A percentile compares a stretch with the other conserved stretches of the same genome.
Evolutionary conservation across 2,797 vertebrate genomes (phyloP).

Genomic region (Orientallactaga sibirica): DNA sequence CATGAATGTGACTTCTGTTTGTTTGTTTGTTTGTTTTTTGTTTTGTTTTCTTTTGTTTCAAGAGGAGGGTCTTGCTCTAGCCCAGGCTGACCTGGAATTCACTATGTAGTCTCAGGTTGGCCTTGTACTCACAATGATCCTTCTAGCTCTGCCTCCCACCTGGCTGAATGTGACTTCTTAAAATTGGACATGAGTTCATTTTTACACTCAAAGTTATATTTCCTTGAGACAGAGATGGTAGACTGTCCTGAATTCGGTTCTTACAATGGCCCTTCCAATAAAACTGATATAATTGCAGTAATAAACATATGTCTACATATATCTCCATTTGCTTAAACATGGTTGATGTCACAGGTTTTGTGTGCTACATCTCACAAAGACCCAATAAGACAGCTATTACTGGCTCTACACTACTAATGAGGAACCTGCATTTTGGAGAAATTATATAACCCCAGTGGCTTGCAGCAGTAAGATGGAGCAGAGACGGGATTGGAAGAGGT

Average conservation of each 20-base stretch:
- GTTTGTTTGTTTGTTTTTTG: too few relatives aligned
- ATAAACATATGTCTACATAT: neutral
- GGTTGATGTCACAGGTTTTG: neutral
- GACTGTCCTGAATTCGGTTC: neutral
- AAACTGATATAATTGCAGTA: neutral
- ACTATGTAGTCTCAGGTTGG: too few relatives aligned
- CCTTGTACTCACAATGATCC: too few relatives aligned
- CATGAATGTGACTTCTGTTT: neutral
- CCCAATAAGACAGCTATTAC: neutral
- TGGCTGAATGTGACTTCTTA: neutral
- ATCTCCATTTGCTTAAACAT: neutral
- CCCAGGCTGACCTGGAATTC: too few relatives aligned
- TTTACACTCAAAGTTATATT: constrained; percentile 9
- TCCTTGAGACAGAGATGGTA: neutral
- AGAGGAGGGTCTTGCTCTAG: too few relatives aligned
- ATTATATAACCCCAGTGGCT: neutral
- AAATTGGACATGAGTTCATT: constrained; percentile 52
- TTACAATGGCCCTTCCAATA: neutral
- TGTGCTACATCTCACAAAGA: neutral
- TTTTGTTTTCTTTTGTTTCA: too few relatives aligned
- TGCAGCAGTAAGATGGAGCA: neutral
- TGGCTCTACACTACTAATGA: neutral
- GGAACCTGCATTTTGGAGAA: constrained; percentile 28
- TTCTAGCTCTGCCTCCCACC: too few relatives aligned
- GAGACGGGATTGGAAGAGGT: neutral